These are phyloP conservation scores for Pundamilia nyererei DNA, from an alignment of 2,113 vertebrate species.

Conservation along the genomic window DNA sequence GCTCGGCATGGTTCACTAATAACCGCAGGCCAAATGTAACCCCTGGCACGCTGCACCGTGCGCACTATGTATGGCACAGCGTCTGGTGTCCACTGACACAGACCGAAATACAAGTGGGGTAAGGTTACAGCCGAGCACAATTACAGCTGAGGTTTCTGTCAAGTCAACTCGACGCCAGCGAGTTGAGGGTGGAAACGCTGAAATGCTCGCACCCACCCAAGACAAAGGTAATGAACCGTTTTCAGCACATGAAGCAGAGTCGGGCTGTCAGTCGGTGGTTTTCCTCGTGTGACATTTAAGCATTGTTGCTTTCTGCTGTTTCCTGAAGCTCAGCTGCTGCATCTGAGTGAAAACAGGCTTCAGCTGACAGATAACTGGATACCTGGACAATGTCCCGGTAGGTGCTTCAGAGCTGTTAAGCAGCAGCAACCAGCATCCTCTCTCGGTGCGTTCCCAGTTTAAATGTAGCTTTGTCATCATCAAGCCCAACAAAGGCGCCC, in stretches of 20 bases:
- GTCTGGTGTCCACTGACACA: slow-evolving; percentile 29
- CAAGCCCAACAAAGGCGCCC: neutral
- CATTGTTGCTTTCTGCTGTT: neutral
- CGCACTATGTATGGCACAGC: slow-evolving; percentile 14
- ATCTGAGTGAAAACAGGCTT: slow-evolving; percentile 22
- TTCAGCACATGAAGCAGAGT: neutral
- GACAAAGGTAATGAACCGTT: neutral
- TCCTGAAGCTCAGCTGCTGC: slow-evolving; percentile 16
- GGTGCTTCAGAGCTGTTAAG: neutral
- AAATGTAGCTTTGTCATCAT: neutral
- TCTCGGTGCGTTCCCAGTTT: neutral
- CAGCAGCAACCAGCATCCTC: neutral
- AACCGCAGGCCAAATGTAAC: slow-evolving; percentile 47
- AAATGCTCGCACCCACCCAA: neutral
- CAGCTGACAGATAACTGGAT: slow-evolving; percentile 33
- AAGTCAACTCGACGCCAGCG: neutral
- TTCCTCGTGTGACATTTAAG: neutral
- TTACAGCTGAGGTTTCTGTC: neutral
- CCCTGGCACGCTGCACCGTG: slow-evolving; percentile 11
- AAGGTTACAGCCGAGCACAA: neutral
- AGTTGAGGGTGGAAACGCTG: neutral
- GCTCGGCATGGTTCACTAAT: slow-evolving; percentile 54
- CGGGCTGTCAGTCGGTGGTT: neutral
- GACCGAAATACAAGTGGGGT: slow-evolving; percentile 12
- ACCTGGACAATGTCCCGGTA: slow-evolving; percentile 6